A percentile compares a stretch with the other conserved stretches of the same genome.
phyloP scores from a whole-genome alignment of 2,797 vertebrate genomes.

The Gymnothorax javanicus region DNA sequence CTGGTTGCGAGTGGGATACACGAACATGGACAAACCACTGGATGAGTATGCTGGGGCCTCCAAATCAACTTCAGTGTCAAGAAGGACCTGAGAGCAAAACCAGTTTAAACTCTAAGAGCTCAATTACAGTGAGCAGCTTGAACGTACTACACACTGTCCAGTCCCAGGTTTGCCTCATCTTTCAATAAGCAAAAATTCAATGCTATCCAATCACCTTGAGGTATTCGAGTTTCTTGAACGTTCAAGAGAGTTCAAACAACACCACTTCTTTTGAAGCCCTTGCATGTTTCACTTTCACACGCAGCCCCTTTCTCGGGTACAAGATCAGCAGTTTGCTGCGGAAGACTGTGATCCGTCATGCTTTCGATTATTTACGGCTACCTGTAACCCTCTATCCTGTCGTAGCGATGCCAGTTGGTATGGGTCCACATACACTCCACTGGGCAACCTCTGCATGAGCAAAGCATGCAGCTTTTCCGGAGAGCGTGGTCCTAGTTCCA shows the following conservation, averaged over 20 bases:
- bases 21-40: constrained; percentile 64
- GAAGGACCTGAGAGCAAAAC: constrained; percentile 68
- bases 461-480: constrained; percentile 64
- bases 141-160: not conserved
- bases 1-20: constrained; percentile 67
- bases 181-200: not conserved
- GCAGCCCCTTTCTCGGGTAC: not conserved
- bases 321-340: not conserved
- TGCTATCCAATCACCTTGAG: not conserved
- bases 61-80: constrained; percentile 76
- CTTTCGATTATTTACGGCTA: constrained; percentile 51
- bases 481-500: constrained; percentile 62
- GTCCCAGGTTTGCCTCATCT: not conserved
- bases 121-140: not conserved
- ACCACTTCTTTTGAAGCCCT: not conserved
- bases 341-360: not conserved
- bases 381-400: constrained; percentile 78
- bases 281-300: not conserved
- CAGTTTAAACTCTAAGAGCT: not conserved
- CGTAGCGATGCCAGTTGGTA: constrained; percentile 80
- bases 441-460: constrained; percentile 73
- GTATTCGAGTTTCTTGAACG: not conserved
- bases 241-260: not conserved
- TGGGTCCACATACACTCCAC: constrained; percentile 85
- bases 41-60: constrained; percentile 86